Conservation (phyloP, 1,140 invertebrate genomes). For the Pinna nobilis region DNA sequence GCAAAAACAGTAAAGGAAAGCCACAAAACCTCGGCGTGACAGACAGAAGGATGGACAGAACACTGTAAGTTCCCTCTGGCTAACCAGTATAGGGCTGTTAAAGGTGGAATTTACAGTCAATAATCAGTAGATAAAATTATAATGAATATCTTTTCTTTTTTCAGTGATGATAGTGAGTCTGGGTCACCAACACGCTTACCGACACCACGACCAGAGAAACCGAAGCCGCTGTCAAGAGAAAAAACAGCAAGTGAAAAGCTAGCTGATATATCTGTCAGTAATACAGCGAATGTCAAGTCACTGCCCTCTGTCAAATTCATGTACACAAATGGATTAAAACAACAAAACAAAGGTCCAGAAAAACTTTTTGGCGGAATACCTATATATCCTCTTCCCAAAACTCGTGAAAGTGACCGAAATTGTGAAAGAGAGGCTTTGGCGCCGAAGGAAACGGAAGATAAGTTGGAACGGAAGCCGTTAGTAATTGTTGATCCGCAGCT, state of each 20-base stretch:
- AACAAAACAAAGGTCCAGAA: constrained; percentile 5
- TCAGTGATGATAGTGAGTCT: constrained; percentile 1
- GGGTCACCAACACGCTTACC: neutral
- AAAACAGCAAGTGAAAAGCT: constrained; percentile 5
- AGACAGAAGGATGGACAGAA: too few species aligned
- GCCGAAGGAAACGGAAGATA: neutral
- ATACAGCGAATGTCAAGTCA: neutral
- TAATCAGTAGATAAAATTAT: too few species aligned
- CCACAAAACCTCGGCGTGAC: too few species aligned
- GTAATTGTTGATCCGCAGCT: constrained; percentile 27
- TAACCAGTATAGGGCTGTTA: too few species aligned
- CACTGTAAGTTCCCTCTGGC: too few species aligned
- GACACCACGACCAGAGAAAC: neutral
- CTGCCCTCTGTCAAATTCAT: constrained; percentile 3
- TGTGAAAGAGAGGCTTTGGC: neutral
- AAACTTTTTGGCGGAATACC: constrained; percentile 14
- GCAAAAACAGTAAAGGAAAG: too few species aligned
- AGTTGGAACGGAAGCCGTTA: constrained; percentile 2
- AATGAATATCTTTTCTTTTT: neutral
- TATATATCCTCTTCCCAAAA: too few species aligned
- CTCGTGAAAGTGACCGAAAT: constrained; percentile 5
- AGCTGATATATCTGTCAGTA: constrained; percentile 12
- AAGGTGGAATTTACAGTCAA: too few species aligned
- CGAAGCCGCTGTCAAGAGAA: constrained; percentile 8
- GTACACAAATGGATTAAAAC: constrained; percentile 11